Evolutionary conservation across 2,888 invertebrate genomes (phyloP), one percentile per base, ranked within the genome.

Genomic region (Adela reaumurella): DNA sequence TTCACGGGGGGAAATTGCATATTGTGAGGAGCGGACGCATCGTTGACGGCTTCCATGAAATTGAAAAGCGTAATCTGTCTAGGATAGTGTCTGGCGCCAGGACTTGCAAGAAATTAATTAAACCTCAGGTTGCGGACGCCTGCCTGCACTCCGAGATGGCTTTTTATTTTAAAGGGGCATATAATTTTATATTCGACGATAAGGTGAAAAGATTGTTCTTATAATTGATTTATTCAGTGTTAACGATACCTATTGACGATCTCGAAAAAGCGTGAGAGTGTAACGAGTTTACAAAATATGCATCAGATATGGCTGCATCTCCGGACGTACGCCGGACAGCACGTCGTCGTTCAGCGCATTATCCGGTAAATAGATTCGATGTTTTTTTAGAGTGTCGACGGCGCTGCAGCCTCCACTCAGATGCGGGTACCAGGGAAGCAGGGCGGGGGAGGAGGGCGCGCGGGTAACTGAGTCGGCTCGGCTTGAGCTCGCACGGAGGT

Each of bases 401-500:
- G 24, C 24, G 24, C 24, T 24, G n/a, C n/a, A n/a, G n/a, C n/a
- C n/a, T n/a, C 24, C 6, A 10, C 24, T 24, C 24, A 24, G 24
- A 6, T 10, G 5, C 24, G 24, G 24, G n/a, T n/a, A n/a, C 24
- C 24, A 8, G 24, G 8, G 24, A 24, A 35, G 6, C 35, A 4
- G 4, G 35, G n/a, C 35, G 35, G 35, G 4, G 35, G 35, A 8
- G 11, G 35, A 4, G 35, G 35, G 35, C n/a, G n/a, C n/a, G n/a
- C n/a, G n/a, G n/a, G n/a, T n/a, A n/a, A n/a, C n/a, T n/a, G n/a
- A n/a, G n/a, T n/a, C 8, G 6, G 35, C 11, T 8, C 35, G n/a
- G 35, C n/a, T 14, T 3, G 14, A 14, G 35, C 35, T 35, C 24
- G 35, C 55, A 54, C 58, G 52, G 54, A 56, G 58, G 54, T 55